Percentiles rank a stretch among this genome's conserved stretches.
Conservation (phyloP, 2,113 vertebrate species). For the Corvus cornix region DNA sequence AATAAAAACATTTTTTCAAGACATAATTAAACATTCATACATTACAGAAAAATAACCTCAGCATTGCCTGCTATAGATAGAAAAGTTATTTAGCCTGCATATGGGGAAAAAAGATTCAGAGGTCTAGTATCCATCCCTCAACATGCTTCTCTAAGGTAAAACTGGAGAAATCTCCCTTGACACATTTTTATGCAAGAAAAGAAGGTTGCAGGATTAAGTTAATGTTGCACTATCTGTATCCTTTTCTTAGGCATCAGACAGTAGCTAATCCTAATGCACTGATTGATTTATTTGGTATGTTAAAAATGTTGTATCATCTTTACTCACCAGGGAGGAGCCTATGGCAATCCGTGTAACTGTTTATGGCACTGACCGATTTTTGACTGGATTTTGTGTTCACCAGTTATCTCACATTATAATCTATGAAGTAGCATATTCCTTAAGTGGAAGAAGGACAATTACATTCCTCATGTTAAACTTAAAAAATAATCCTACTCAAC, state of each 20-base stretch:
- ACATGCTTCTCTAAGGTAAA: background rate
- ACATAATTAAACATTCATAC: background rate
- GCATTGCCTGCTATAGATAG: background rate
- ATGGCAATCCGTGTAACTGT: background rate
- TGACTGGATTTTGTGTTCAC: background rate
- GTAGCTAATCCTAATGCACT: background rate
- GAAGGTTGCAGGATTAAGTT: background rate
- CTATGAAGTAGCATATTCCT: accelerated
- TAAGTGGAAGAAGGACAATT: background rate
- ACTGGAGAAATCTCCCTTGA: background rate
- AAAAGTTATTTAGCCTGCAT: background rate
- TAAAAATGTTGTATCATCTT: background rate
- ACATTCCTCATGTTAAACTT: background rate
- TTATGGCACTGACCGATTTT: background rate
- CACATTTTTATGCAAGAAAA: background rate
- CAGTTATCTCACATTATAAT: background rate
- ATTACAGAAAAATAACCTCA: background rate
- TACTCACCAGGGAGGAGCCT: background rate
- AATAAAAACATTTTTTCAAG: background rate
- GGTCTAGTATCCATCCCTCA: background rate
- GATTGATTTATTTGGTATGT: background rate
- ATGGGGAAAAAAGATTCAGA: background rate
- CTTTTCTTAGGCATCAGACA: background rate
- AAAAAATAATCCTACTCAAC: background rate
- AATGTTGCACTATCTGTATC: background rate